Percentiles rank a stretch among this genome's conserved stretches.
Evolutionary conservation across 2,113 vertebrate genomes (phyloP).

Genomic region (Mionectes macconnelli): DNA sequence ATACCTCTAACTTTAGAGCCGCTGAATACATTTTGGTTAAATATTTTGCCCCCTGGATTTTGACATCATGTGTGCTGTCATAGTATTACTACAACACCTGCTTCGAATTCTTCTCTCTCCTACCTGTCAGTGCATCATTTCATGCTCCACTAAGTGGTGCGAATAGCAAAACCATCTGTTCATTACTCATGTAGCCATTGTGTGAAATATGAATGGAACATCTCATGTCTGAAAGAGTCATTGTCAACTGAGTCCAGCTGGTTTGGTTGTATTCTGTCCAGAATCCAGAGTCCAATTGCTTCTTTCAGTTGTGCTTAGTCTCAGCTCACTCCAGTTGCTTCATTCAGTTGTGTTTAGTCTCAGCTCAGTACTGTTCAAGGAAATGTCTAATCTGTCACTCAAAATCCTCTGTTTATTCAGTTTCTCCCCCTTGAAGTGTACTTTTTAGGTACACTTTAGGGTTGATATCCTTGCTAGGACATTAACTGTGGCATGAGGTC

Average conservation of each 20-base stretch:
- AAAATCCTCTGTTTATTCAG: not conserved
- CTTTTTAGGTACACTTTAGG: not conserved
- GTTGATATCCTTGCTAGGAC: not conserved
- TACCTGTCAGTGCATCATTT: conserved; percentile 66
- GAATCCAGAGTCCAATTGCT: not conserved
- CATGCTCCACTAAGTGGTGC: conserved; percentile 59
- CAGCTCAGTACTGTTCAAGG: not conserved
- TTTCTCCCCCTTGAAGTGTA: not conserved
- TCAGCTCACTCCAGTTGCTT: not conserved
- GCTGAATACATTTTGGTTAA: not conserved
- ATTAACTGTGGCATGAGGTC: not conserved
- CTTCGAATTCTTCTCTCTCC: not conserved
- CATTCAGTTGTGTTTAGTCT: not conserved
- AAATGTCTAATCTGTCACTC: not conserved
- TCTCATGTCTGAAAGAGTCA: conserved; percentile 50
- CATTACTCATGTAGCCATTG: conserved; percentile 56
- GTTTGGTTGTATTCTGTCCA: not conserved
- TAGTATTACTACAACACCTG: conserved; percentile 29
- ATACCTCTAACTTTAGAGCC: not conserved
- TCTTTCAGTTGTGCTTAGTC: not conserved
- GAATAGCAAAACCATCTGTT: conserved; percentile 66
- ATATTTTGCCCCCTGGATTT: conserved; percentile 7
- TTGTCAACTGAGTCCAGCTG: conserved; percentile 46
- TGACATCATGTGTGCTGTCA: not conserved
- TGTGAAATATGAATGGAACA: conserved; percentile 61